Percentiles rank a stretch among this genome's conserved stretches.
These are phyloP conservation scores for Liasis olivaceus DNA, from an alignment of 2,797 vertebrate genomes.

Conservation along the genomic window DNA sequence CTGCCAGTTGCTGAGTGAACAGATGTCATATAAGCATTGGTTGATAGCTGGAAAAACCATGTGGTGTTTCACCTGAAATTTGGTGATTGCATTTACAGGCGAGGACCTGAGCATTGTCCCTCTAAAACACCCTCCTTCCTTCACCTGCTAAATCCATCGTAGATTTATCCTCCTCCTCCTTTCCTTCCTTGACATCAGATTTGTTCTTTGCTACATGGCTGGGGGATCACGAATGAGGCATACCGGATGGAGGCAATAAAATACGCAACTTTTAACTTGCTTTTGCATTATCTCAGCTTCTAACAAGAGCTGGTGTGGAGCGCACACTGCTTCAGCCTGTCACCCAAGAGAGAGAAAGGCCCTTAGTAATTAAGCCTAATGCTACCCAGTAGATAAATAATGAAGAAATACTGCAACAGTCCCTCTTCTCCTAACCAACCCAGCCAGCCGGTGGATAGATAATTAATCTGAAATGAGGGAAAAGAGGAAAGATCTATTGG, in stretches of 20 bases:
- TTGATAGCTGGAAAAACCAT: conserved; percentile 3
- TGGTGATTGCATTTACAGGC: conserved; percentile 76
- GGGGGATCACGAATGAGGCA: conserved; percentile 53
- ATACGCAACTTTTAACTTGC: conserved; percentile 72
- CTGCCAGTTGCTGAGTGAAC: not conserved
- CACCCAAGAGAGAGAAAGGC: conserved; percentile 63
- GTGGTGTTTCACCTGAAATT: conserved; percentile 45
- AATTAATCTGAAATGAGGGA: conserved; percentile 42
- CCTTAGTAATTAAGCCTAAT: conserved; percentile 65
- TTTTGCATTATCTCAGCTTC: conserved; percentile 68
- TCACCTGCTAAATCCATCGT: conserved; percentile 49
- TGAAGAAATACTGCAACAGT: conserved; percentile 51
- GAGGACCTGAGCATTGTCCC: not conserved
- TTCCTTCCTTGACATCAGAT: conserved; percentile 45
- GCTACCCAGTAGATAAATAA: conserved; percentile 72
- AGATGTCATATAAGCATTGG: not conserved
- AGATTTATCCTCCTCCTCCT: not conserved
- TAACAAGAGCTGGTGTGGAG: conserved; percentile 71
- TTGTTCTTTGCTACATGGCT: conserved; percentile 51
- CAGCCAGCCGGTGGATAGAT: conserved; percentile 15
- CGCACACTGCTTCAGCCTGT: conserved; percentile 71
- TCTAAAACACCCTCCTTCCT: conserved; percentile 40
- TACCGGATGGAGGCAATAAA: conserved; percentile 64
- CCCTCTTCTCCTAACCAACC: conserved; percentile 40
- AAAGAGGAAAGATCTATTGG: conserved; percentile 55